Percentiles rank a stretch among this genome's conserved stretches.
These are phyloP conservation scores for Trinectes maculatus DNA, from an alignment of 2,113 vertebrate genomes.

Conservation along the genomic window DNA sequence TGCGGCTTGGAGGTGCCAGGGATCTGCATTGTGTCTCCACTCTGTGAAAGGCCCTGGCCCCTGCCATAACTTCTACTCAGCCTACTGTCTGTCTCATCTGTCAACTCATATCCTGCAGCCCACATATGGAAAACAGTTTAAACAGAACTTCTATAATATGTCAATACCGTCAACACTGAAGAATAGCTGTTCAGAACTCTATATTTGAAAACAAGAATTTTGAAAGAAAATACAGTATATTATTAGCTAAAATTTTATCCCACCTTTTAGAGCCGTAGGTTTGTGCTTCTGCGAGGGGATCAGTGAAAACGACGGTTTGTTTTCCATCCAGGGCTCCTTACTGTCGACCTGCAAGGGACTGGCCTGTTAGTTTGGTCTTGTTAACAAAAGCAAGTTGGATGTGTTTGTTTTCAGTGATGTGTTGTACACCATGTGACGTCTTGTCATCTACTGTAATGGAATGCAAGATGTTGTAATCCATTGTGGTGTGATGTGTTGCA, in stretches of 20 bases:
- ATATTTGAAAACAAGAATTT: too few species aligned
- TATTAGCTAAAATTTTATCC: constrained; percentile 1
- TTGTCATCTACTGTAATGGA: too few species aligned
- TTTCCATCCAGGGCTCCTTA: constrained; percentile 42
- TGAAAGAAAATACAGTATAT: too few species aligned
- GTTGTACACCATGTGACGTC: too few species aligned
- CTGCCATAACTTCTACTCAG: constrained; percentile 10
- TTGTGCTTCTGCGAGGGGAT: not conserved
- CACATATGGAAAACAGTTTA: not conserved
- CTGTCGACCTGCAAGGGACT: constrained; percentile 10
- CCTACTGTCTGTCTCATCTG: not conserved
- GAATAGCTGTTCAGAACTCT: too few species aligned
- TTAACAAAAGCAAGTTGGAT: too few species aligned
- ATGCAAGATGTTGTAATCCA: too few species aligned
- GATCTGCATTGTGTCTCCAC: constrained; percentile 19
- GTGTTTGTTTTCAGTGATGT: too few species aligned
- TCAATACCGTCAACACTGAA: too few species aligned
- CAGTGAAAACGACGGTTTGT: constrained; percentile 30
- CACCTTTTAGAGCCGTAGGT: constrained; percentile 12
- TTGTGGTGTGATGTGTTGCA: too few species aligned
- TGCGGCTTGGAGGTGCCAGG: constrained; percentile 30
- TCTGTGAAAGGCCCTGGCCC: not conserved
- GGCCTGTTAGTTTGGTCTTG: too few species aligned
- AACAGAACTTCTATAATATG: not conserved
- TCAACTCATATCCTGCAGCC: constrained; percentile 39